Conservation (phyloP, 2,113 vertebrate species). For the Seriola quinqueradiata region DNA sequence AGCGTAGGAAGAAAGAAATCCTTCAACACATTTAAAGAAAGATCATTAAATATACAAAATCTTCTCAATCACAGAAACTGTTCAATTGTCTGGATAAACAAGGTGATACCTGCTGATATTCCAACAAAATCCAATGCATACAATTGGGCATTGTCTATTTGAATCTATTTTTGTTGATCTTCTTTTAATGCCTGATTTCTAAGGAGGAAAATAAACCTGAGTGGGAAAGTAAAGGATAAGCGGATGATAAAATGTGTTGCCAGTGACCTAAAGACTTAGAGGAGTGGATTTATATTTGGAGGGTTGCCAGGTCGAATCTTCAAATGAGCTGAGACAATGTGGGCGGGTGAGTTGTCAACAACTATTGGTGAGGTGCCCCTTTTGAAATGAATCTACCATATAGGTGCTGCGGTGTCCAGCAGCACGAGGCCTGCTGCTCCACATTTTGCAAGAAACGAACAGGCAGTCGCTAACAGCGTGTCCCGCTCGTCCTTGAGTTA, state of each 20-base stretch:
- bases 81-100: too few species aligned
- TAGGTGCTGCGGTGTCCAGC: neutral
- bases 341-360: constrained; percentile 10
- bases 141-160: neutral
- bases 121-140: too few species aligned
- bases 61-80: neutral
- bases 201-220: neutral
- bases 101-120: too few species aligned
- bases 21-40: neutral
- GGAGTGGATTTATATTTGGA: constrained; percentile 3
- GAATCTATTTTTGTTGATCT: neutral
- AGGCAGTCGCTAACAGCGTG: too few species aligned
- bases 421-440: neutral
- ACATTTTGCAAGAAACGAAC: too few species aligned
- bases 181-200: neutral
- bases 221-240: neutral
- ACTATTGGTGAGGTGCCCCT: neutral
- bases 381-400: constrained; percentile 22
- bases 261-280: neutral
- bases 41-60: neutral
- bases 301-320: constrained; percentile 16
- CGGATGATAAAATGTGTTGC: neutral
- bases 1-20: neutral
- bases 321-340: constrained; percentile 23
- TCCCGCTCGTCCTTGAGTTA: neutral